These are phyloP conservation scores for Piprites chloris DNA, from an alignment of 2,113 vertebrate genomes.

Conservation along the genomic window DNA sequence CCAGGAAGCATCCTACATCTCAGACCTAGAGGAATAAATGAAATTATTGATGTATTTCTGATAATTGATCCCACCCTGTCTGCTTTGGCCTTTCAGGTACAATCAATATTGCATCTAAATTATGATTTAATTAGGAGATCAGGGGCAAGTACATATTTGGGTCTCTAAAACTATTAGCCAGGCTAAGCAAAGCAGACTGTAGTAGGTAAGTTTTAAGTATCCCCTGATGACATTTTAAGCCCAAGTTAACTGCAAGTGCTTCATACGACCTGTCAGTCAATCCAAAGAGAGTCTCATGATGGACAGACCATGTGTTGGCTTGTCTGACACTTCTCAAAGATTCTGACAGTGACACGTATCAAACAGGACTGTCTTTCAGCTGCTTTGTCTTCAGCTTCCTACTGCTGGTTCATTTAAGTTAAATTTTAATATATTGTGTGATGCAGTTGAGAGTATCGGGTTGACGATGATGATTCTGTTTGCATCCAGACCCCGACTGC, in stretches of 20 bases:
- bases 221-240: background rate
- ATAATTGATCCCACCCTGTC: background rate
- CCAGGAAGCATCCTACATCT: background rate
- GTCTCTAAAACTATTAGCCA: background rate
- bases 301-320: constrained; percentile 49
- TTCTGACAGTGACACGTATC: constrained; percentile 51
- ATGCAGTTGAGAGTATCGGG: background rate
- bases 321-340: constrained; percentile 47
- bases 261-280: constrained; percentile 39
- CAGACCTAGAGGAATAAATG: background rate
- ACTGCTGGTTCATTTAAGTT: background rate
- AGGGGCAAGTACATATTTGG: background rate
- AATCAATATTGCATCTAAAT: background rate
- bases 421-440: background rate
- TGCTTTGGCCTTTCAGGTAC: background rate
- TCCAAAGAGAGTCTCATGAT: background rate
- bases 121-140: background rate
- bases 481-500: background rate
- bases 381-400: constrained; percentile 29
- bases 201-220: background rate
- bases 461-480: background rate
- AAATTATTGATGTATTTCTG: background rate
- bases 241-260: background rate
- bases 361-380: constrained; percentile 37
- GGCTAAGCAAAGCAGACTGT: background rate